phyloP scores from a whole-genome alignment of 2,797 vertebrate species.

The Geotrypetes seraphini region DNA sequence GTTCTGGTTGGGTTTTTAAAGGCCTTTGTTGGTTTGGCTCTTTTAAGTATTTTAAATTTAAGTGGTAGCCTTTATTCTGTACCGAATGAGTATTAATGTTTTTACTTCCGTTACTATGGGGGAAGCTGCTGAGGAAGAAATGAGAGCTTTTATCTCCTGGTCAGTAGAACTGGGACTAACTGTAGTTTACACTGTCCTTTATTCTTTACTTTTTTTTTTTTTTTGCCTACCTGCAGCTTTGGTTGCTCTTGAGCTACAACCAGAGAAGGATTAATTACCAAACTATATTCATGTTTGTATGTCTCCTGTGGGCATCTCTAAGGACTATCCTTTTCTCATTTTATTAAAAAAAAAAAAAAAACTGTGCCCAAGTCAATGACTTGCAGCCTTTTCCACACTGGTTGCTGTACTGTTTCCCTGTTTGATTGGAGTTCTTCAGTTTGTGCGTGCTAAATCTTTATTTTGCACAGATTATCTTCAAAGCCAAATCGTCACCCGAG shows the following conservation, averaged over 20 bases:
- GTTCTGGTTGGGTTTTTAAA: too few relatives aligned
- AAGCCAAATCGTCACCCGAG: too few relatives aligned
- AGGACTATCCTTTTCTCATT: slow-evolving; percentile 86
- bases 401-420: slow-evolving; percentile 80
- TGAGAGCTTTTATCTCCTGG: too few relatives aligned
- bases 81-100: slow-evolving; percentile 24
- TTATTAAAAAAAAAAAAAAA: slow-evolving; percentile 81
- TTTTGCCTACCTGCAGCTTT: slow-evolving; percentile 94
- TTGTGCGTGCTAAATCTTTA: slow-evolving; percentile 87
- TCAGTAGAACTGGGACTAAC: too few relatives aligned
- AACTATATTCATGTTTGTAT: slow-evolving; percentile 82
- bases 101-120: slow-evolving; percentile 20
- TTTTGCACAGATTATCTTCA: too few relatives aligned
- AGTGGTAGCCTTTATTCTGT: slow-evolving; percentile 27
- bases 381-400: slow-evolving; percentile 67
- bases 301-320: slow-evolving; percentile 84
- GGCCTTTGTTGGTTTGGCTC: too few relatives aligned
- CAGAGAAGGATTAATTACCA: slow-evolving; percentile 85
- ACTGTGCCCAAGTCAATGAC: too few relatives aligned
- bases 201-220: too few relatives aligned
- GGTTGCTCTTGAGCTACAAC: slow-evolving; percentile 79
- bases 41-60: too few relatives aligned
- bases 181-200: too few relatives aligned
- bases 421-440: slow-evolving; percentile 87
- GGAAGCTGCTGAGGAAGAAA: too few relatives aligned